Evolutionary conservation across 2,888 invertebrate species (phyloP).

Genomic region (Ornithoptera priamus): DNA sequence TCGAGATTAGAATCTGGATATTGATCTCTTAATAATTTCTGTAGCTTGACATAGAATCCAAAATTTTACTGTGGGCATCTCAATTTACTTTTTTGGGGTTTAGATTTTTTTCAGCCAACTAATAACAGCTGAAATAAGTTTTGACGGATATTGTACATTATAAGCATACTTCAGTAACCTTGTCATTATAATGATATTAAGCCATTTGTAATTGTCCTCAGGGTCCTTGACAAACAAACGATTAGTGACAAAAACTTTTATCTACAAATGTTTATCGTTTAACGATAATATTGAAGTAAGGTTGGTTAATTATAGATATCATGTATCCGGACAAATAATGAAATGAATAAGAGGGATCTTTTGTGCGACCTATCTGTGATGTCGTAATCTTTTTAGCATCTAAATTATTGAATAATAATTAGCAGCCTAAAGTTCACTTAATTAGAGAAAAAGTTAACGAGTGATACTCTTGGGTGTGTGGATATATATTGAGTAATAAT

Average conservation of each 20-base stretch:
- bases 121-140: slow-evolving; percentile 1
- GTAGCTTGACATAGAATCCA: too few relatives aligned
- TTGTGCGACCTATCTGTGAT: too few relatives aligned
- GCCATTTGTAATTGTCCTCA: slow-evolving; percentile 17
- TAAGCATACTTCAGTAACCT: slow-evolving; percentile 17
- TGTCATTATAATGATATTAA: slow-evolving; percentile 21
- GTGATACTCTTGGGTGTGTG: too few relatives aligned
- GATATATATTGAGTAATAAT: too few relatives aligned
- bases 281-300: slow-evolving; percentile 52
- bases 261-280: slow-evolving; percentile 44
- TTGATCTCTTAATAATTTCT: too few relatives aligned
- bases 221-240: slow-evolving; percentile 22
- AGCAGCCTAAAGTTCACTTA: too few relatives aligned
- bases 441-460: too few relatives aligned
- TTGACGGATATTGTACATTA: slow-evolving; percentile 16
- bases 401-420: too few relatives aligned
- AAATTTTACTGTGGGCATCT: too few relatives aligned
- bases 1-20: too few relatives aligned
- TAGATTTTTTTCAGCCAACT: neutral
- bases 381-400: too few relatives aligned
- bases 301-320: slow-evolving; percentile 43
- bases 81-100: neutral
- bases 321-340: slow-evolving; percentile 38
- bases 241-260: slow-evolving; percentile 31
- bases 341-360: slow-evolving; percentile 30